Conservation (phyloP, 1,140 invertebrate species). For the Cryptotermes secundus region DNA sequence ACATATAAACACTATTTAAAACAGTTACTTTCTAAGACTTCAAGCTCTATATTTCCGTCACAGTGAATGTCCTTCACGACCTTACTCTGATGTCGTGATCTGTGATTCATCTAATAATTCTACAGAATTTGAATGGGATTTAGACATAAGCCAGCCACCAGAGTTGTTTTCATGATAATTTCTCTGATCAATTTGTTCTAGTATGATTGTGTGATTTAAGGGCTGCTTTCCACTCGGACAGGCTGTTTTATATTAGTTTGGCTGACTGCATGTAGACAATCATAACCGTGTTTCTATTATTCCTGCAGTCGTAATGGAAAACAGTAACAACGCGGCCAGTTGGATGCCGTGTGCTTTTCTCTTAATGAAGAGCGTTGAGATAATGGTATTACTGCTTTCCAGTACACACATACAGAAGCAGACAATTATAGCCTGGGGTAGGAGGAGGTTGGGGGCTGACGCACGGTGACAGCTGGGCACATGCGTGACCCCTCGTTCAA, state of each 20-base stretch:
- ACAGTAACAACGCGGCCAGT: background rate
- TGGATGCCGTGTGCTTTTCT: background rate
- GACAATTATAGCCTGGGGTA: background rate
- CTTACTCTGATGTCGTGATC: too few relatives aligned
- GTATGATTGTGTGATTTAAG: background rate
- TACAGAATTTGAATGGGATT: too few relatives aligned
- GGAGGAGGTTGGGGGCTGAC: background rate
- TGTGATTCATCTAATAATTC: too few relatives aligned
- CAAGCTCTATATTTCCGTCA: too few relatives aligned
- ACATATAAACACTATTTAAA: too few relatives aligned
- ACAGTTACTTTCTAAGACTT: too few relatives aligned
- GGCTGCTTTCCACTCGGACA: background rate
- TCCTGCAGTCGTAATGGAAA: background rate
- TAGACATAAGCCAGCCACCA: too few relatives aligned
- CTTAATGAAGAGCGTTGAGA: background rate
- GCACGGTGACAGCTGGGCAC: slow-evolving; percentile 15
- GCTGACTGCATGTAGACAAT: background rate
- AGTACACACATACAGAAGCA: background rate
- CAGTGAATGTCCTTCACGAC: too few relatives aligned
- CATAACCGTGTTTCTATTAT: background rate
- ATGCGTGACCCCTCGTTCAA: slow-evolving; percentile 13
- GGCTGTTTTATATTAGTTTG: background rate
- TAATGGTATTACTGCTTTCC: slow-evolving; percentile 11
- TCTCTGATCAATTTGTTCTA: slow-evolving; percentile 12
- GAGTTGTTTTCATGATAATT: background rate